Percentiles rank a stretch among this genome's conserved stretches.
These are phyloP conservation scores for Tachyglossus aculeatus DNA, from an alignment of 2,797 vertebrate genomes.

Conservation along the genomic window DNA sequence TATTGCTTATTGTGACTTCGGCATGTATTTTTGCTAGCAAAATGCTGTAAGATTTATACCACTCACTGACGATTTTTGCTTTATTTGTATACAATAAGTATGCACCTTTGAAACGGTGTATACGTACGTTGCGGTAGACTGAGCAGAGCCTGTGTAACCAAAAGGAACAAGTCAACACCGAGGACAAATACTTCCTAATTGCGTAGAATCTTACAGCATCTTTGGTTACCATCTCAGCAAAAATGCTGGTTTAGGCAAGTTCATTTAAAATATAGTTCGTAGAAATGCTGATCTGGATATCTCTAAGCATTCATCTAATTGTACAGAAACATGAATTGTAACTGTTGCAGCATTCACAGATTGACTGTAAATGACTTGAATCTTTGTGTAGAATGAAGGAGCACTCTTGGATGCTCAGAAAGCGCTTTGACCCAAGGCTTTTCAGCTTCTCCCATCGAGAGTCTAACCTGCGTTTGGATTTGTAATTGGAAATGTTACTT, in stretches of 20 bases:
- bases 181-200: slow-evolving; percentile 39
- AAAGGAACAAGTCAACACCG: slow-evolving; percentile 16
- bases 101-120: slow-evolving; percentile 50
- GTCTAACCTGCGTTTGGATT: slow-evolving; percentile 66
- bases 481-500: slow-evolving; percentile 71
- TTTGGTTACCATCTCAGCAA: slow-evolving; percentile 63
- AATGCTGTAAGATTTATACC: slow-evolving; percentile 79
- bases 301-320: slow-evolving; percentile 63
- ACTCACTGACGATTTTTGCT: slow-evolving; percentile 67
- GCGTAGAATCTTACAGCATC: slow-evolving; percentile 64
- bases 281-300: slow-evolving; percentile 65
- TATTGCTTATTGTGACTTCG: slow-evolving; percentile 77
- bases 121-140: slow-evolving; percentile 51
- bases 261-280: slow-evolving; percentile 63
- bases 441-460: slow-evolving; percentile 66
- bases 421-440: slow-evolving; percentile 62
- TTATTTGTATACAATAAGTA: slow-evolving; percentile 66
- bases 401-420: slow-evolving; percentile 49
- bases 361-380: slow-evolving; percentile 68
- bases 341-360: slow-evolving; percentile 67
- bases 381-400: slow-evolving; percentile 65
- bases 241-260: slow-evolving; percentile 60
- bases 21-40: slow-evolving; percentile 76
- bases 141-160: slow-evolving; percentile 48
- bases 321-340: slow-evolving; percentile 71